These are phyloP conservation scores for Mesoclemmys tuberculata DNA, from an alignment of 2,113 vertebrate species.

Conservation along the genomic window DNA sequence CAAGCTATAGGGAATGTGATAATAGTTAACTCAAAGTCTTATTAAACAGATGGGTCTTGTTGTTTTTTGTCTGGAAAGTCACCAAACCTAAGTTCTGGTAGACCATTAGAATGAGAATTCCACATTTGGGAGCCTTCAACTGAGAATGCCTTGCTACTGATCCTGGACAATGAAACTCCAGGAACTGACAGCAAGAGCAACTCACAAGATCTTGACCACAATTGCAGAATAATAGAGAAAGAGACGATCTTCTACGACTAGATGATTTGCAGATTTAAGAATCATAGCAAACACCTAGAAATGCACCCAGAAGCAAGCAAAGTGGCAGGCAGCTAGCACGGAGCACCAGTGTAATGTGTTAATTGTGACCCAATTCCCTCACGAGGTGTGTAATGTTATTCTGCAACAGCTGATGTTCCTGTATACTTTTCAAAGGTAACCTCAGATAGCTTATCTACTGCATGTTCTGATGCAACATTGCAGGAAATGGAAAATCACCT, in stretches of 20 bases:
- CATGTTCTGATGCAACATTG: not conserved
- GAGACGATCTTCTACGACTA: not conserved
- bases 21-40: not conserved
- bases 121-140: not conserved
- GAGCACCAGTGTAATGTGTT: rapidly evolving
- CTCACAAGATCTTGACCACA: not conserved
- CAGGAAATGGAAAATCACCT: not conserved
- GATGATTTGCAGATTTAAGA: not conserved
- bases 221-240: not conserved
- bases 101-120: not conserved
- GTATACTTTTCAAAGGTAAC: not conserved
- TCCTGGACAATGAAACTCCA: not conserved
- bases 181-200: not conserved
- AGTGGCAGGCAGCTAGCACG: not conserved
- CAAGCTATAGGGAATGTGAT: not conserved
- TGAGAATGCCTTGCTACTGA: not conserved
- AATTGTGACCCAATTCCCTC: not conserved
- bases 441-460: not conserved
- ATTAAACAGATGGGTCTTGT: not conserved
- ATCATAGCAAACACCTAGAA: not conserved
- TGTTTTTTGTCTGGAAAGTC: not conserved
- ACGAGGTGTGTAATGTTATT: not conserved
- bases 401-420: not conserved
- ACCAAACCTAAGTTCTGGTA: not conserved
- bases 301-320: not conserved